Conservation (phyloP, 2,888 invertebrate species). For the Conomelus anceps region DNA sequence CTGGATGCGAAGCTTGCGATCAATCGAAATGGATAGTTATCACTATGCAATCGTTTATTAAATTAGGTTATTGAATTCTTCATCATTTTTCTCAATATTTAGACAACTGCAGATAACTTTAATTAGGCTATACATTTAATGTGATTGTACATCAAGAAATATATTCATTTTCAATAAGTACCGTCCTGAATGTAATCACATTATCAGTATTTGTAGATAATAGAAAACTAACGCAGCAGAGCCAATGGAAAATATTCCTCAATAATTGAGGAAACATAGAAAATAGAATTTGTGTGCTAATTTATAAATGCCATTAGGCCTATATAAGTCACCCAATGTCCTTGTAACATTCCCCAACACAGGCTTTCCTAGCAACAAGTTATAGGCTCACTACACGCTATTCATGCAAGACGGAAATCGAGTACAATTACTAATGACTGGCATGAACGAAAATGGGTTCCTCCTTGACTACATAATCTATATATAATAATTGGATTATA, state of each 20-base stretch:
- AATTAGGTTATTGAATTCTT: no score
- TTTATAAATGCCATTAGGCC: not conserved
- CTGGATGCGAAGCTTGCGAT: no score
- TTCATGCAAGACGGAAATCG: not conserved
- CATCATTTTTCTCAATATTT: no score
- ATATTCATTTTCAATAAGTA: no score
- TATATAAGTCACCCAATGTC: not conserved
- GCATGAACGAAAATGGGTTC: not conserved
- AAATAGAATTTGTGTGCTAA: not conserved
- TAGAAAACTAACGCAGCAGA: not conserved
- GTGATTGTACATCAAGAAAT: no score
- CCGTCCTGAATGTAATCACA: no score
- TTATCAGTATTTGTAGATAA: no score
- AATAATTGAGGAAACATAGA: not conserved
- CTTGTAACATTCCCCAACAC: not conserved
- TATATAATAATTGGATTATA: not conserved
- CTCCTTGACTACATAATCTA: not conserved
- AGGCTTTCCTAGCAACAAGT: not conserved
- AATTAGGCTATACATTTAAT: no score
- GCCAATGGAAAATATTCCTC: not conserved
- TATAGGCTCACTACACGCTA: not conserved
- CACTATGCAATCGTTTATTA: no score
- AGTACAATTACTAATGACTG: not conserved
- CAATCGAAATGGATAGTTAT: no score
- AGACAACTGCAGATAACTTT: no score